Evolutionary conservation across 2,113 vertebrate species (phyloP), one percentile per base, ranked within the genome.

Genomic region (Phocoena sinus): DNA sequence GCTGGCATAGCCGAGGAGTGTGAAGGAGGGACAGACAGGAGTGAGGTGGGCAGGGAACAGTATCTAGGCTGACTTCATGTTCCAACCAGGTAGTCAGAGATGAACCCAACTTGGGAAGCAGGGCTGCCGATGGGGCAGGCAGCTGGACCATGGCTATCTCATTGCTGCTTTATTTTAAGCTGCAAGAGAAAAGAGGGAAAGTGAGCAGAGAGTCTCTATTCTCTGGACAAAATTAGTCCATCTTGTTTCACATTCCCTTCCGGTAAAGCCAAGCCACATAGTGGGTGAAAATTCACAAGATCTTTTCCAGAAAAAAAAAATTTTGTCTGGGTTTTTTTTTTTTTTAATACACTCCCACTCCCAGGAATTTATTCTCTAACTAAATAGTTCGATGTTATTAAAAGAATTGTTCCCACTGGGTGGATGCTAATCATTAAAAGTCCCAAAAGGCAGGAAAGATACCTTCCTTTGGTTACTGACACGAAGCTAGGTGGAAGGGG

Each of bases 361-460:
- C 2, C 36, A 53, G 63, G 33, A 87, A 73, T 83, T 77, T 82
- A 85, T 95, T 83, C 20, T 53, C 25, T 80, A 94, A 81, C 6
- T 77, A 77, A 50, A 71, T 50, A 47, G 10, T 41, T 88, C 77
- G 5, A 84, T 89, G 65, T 80, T 95, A 89, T 70, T 87, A 79
- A 89, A 90, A 50, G 5, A 92, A 95, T 81, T 90, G 53, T 53
- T 91, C 13, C 26, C 28, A 36, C 18, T 60, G 56, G 15, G 14
- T 67, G 38, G 56, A 25, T 56, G 28, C 83, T 76, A 38, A 58
- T 44, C 20, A 53, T 76, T 63, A 63, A 50, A 47, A 81, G 14
- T 41, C 86, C 17, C 68, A 71, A 28, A 86, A 38, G 65, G 38
- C 33, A 53, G 63, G 41, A 31, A 74, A 17, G n/a, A 12, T 11